Percentiles rank a stretch among this genome's conserved stretches.
Evolutionary conservation across 2,888 invertebrate genomes (phyloP).

Genomic region (Scaptomyza flava): DNA sequence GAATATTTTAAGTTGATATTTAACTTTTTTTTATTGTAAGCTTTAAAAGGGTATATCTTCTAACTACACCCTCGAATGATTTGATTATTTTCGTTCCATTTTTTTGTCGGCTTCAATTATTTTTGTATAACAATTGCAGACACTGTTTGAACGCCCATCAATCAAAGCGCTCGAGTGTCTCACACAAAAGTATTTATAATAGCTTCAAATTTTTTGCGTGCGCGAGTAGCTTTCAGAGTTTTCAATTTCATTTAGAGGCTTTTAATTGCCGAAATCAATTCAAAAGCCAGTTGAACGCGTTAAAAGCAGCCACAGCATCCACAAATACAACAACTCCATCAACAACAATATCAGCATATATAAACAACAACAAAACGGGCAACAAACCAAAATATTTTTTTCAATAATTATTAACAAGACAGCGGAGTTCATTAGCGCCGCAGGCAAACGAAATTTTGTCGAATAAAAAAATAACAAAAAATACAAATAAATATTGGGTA

Average conservation of each 20-base stretch:
- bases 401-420: constrained; percentile 78
- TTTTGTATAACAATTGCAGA: constrained; percentile 61
- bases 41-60: background rate
- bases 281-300: constrained; percentile 78
- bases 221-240: constrained; percentile 65
- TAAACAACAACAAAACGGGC: constrained; percentile 2
- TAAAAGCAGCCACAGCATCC: constrained; percentile 69
- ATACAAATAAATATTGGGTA: constrained; percentile 74
- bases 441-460: constrained; percentile 38
- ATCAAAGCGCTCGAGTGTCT: constrained; percentile 68
- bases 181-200: constrained; percentile 71
- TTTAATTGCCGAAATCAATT: constrained; percentile 79
- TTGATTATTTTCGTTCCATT: background rate
- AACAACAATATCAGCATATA: constrained; percentile 22
- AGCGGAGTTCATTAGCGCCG: constrained; percentile 67
- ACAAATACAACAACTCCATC: constrained; percentile 18
- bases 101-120: constrained; percentile 10
- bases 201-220: constrained; percentile 62
- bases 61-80: background rate
- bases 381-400: constrained; percentile 47
- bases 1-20: no score
- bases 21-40: background rate
- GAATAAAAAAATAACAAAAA: constrained; percentile 36
- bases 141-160: constrained; percentile 67
- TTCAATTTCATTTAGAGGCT: constrained; percentile 74